Percentiles rank a stretch among this genome's conserved stretches.
phyloP scores from a whole-genome alignment of 2,888 invertebrate genomes.

The Diaprepes abbreviatus region DNA sequence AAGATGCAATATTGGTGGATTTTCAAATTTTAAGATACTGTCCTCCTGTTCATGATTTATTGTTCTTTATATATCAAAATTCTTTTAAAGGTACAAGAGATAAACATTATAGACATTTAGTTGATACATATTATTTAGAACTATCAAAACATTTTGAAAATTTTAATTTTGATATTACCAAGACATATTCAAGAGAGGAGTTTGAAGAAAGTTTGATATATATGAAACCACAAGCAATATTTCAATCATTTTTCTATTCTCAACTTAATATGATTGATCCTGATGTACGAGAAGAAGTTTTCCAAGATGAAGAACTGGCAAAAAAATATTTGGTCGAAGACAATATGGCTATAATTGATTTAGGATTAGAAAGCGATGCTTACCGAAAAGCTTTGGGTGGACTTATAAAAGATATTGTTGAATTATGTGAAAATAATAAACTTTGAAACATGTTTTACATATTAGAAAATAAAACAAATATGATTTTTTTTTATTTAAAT shows the following conservation, averaged over 20 bases:
- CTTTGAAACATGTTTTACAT: background rate
- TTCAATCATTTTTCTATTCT: conserved; percentile 46
- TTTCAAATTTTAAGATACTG: conserved; percentile 69
- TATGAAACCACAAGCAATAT: conserved; percentile 51
- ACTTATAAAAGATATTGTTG: conserved; percentile 24
- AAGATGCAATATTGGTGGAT: conserved; percentile 60
- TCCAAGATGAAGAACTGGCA: conserved; percentile 47
- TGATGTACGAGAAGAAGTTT: conserved; percentile 49
- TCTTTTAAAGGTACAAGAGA: conserved; percentile 51
- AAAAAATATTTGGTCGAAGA: conserved; percentile 12
- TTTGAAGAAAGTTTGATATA: conserved; percentile 53
- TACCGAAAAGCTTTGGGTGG: conserved; percentile 23
- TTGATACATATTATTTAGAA: conserved; percentile 54
- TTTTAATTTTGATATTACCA: conserved; percentile 49
- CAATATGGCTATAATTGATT: conserved; percentile 6
- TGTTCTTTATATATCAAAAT: conserved; percentile 59
- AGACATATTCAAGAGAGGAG: conserved; percentile 52
- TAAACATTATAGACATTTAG: conserved; percentile 48
- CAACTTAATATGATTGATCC: conserved; percentile 47
- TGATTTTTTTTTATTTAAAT: no score
- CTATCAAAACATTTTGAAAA: conserved; percentile 49
- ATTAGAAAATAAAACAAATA: no score
- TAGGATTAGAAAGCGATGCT: conserved; percentile 21
- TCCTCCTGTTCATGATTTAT: conserved; percentile 76
- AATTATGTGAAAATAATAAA: conserved; percentile 17